phyloP scores from a whole-genome alignment of 1,140 invertebrate genomes.

The Schlechtendalia chinensis region DNA sequence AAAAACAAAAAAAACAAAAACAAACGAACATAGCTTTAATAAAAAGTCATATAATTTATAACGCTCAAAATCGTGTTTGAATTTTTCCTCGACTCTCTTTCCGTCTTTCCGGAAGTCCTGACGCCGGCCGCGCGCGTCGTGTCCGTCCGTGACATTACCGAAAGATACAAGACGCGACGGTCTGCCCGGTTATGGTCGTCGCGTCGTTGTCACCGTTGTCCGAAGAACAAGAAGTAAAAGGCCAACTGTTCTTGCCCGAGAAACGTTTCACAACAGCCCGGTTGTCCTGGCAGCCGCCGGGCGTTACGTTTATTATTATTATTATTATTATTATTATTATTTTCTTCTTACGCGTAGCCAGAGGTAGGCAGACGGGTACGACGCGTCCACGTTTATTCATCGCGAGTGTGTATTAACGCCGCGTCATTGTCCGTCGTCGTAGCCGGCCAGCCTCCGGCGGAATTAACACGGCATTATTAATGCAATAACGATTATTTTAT shows the following conservation, averaged over 20 bases:
- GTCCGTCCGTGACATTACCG: not conserved
- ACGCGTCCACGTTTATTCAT: not conserved
- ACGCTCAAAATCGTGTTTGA: constrained; percentile 35
- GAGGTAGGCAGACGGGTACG: no score
- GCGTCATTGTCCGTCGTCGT: constrained; percentile 6
- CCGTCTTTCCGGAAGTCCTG: no score
- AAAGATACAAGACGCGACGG: not conserved
- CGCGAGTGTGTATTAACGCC: no score
- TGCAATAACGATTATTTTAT: constrained; percentile 17
- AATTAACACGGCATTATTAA: constrained; percentile 20
- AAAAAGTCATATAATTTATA: constrained; percentile 50
- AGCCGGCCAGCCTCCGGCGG: not conserved
- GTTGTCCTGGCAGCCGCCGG: not conserved
- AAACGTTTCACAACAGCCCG: not conserved
- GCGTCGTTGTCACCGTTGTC: not conserved
- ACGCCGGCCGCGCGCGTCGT: no score
- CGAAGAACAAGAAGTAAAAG: no score
- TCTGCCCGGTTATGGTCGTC: not conserved
- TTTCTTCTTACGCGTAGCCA: no score
- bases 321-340: not conserved
- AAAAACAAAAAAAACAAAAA: no score
- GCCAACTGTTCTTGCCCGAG: not conserved
- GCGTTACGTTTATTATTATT: constrained; percentile 3
- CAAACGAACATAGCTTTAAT: constrained; percentile 48
- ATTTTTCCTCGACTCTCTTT: not conserved